These are phyloP conservation scores for Bagarius yarrelli DNA, from an alignment of 2,113 vertebrate genomes.

Conservation along the genomic window DNA sequence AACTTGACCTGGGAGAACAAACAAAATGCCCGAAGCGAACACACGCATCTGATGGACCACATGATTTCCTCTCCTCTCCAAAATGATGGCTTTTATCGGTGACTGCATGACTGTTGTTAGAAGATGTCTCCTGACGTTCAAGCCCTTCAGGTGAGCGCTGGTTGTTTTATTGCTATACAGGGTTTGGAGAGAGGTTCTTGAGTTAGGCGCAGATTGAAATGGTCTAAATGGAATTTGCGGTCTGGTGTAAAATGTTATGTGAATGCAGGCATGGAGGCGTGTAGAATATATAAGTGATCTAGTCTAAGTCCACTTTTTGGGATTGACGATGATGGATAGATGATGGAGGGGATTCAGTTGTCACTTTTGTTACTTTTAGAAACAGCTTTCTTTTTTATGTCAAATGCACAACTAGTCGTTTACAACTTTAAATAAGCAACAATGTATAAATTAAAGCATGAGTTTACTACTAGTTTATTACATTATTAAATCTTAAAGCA, in stretches of 20 bases:
- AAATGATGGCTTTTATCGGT: conserved; percentile 72
- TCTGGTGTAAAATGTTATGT: not conserved
- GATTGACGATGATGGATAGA: not conserved
- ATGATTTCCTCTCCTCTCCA: conserved; percentile 58
- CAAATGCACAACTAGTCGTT: not conserved
- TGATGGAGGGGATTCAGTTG: no score
- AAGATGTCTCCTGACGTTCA: conserved; percentile 94
- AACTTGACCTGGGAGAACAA: not conserved
- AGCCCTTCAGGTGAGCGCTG: conserved; percentile 89
- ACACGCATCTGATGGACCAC: conserved; percentile 30
- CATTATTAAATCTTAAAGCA: not conserved
- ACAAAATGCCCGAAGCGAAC: not conserved
- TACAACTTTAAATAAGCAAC: not conserved
- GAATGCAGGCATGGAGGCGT: not conserved
- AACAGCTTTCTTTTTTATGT: not conserved
- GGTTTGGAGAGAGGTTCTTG: not conserved
- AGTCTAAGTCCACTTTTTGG: not conserved
- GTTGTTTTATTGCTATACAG: not conserved
- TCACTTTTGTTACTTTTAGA: not conserved
- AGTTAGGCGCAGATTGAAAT: not conserved
- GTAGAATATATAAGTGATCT: not conserved
- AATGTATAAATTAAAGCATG: not conserved
- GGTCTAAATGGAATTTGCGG: not conserved
- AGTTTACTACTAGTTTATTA: no score
- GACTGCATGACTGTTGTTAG: conserved; percentile 92